phyloP scores from a whole-genome alignment of 1,140 invertebrate species.

The Drosophila arawakana region DNA sequence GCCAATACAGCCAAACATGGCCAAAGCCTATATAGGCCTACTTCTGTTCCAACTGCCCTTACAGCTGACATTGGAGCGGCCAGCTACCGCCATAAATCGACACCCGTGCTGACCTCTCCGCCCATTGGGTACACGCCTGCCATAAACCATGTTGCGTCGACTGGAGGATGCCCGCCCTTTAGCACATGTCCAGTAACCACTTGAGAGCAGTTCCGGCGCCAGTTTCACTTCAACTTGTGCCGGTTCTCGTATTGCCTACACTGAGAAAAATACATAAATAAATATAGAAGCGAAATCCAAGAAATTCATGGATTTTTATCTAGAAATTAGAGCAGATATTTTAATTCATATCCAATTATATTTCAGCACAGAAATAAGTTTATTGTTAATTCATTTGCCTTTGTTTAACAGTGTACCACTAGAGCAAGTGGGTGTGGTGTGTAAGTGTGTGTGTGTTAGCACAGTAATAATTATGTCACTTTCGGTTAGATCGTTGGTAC shows the following conservation, averaged over 20 bases:
- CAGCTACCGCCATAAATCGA: conserved; percentile 64
- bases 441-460: conserved; percentile 38
- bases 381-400: no score
- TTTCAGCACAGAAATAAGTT: no score
- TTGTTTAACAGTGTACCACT: no score
- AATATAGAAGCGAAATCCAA: not conserved
- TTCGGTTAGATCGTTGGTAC: conserved; percentile 64
- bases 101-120: conserved; percentile 1
- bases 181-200: conserved; percentile 64
- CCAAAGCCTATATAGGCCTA: no score
- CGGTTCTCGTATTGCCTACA: conserved; percentile 33
- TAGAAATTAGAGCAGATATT: no score
- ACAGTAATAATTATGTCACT: conserved; percentile 78
- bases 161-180: conserved; percentile 25
- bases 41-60: conserved; percentile 9
- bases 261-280: not conserved
- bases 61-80: conserved; percentile 53
- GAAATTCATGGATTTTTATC: no score
- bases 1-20: conserved; percentile 1
- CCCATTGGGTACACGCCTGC: conserved; percentile 45
- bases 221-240: conserved; percentile 34
- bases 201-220: conserved; percentile 37
- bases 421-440: not conserved
- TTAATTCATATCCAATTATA: no score
- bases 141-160: conserved; percentile 58